A percentile compares a stretch with the other conserved stretches of the same genome.
These are phyloP conservation scores for Melanotaenia nigrans DNA, from an alignment of 2,797 vertebrate genomes.

Conservation along the genomic window DNA sequence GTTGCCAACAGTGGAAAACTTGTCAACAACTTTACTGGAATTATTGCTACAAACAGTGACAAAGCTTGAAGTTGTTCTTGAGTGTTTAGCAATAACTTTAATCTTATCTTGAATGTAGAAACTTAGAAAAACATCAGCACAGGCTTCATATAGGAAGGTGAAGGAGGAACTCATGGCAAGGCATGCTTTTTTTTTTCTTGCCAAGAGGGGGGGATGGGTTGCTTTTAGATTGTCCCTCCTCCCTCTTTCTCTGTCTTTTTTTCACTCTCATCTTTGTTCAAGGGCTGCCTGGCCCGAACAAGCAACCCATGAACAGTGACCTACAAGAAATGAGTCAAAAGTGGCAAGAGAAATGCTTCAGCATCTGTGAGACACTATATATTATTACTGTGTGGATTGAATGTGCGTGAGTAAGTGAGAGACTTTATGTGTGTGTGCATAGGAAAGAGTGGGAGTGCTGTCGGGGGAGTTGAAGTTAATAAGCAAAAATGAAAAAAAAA, in stretches of 20 bases:
- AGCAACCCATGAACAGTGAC: constrained; percentile 43
- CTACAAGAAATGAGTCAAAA: constrained; percentile 53
- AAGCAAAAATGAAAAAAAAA: constrained; percentile 25
- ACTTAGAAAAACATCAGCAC: constrained; percentile 28
- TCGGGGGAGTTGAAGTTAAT: constrained; percentile 34
- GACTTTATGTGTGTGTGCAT: constrained; percentile 9
- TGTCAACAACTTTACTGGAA: constrained; percentile 1
- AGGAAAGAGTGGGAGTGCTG: constrained; percentile 44
- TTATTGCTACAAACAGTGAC: not conserved
- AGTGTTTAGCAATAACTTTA: constrained; percentile 21
- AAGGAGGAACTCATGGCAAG: constrained; percentile 75
- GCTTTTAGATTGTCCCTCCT: constrained; percentile 75
- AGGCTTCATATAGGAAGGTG: constrained; percentile 62
- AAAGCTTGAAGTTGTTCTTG: not conserved
- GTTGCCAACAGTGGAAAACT: constrained; percentile 57
- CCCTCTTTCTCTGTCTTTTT: constrained; percentile 75
- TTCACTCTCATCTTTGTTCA: constrained; percentile 80
- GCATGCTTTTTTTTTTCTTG: constrained; percentile 52
- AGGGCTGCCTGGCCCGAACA: constrained; percentile 64
- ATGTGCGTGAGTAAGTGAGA: not conserved
- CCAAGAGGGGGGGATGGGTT: constrained; percentile 73
- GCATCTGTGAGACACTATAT: constrained; percentile 23
- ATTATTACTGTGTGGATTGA: constrained; percentile 21
- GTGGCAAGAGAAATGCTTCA: constrained; percentile 13
- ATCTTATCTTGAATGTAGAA: not conserved